These are phyloP conservation scores for Neopelma chrysocephalum DNA, from an alignment of 2,797 vertebrate species.

Conservation along the genomic window DNA sequence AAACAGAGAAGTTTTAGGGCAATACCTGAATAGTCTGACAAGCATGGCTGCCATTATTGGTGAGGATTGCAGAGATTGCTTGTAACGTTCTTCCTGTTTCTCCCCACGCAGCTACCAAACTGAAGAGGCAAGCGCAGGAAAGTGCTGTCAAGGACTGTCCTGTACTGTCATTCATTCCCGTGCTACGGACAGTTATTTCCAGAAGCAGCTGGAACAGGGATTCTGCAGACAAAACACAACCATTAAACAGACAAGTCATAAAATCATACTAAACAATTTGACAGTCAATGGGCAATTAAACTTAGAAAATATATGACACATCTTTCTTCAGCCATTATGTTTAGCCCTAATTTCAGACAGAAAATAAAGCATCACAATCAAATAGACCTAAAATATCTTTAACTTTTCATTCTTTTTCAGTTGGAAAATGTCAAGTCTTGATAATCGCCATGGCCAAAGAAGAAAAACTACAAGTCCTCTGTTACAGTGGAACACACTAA, in stretches of 20 bases:
- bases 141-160: conserved; percentile 95
- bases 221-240: conserved; percentile 78
- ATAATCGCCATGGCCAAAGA: neutral
- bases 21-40: conserved; percentile 90
- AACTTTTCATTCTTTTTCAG: neutral
- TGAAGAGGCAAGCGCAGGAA: conserved; percentile 98
- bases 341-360: neutral
- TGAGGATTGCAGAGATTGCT: conserved; percentile 97
- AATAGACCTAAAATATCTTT: neutral
- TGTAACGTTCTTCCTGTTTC: conserved; percentile 96
- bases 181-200: conserved; percentile 97
- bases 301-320: neutral
- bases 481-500: neutral
- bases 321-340: neutral
- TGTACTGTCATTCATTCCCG: conserved; percentile 92
- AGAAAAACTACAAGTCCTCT: neutral
- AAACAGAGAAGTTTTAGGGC: neutral
- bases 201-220: conserved; percentile 96
- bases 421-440: neutral
- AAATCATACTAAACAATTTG: neutral
- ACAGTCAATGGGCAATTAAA: neutral
- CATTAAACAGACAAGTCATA: neutral
- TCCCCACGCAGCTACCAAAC: conserved; percentile 96
- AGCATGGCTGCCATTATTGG: conserved; percentile 98
- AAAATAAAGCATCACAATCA: neutral